Conservation (phyloP, 2,888 invertebrate species). For the Apoderus coryli region DNA sequence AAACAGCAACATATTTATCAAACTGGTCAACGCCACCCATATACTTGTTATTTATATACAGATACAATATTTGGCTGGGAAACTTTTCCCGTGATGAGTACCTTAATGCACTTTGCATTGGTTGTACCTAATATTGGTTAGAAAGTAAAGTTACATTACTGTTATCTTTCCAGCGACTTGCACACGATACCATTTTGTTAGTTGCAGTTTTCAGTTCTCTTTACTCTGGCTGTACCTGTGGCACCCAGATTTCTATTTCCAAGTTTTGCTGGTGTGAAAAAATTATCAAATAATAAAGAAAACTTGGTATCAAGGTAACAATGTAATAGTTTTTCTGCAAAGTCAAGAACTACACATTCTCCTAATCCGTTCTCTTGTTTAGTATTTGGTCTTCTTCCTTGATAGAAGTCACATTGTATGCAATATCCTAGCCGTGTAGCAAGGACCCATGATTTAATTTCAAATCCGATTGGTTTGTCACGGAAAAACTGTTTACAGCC, state of each 20-base stretch:
- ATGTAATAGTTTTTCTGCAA: constrained; percentile 2
- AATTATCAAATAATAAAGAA: constrained; percentile 8
- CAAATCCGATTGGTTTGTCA: constrained; percentile 8
- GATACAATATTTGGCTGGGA: constrained; percentile 6
- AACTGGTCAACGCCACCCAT: constrained; percentile 10
- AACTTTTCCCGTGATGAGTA: constrained; percentile 3
- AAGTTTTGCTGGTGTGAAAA: constrained; percentile 6
- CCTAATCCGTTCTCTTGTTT: constrained; percentile 3
- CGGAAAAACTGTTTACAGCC: constrained; percentile 5
- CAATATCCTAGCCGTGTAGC: constrained; percentile 8
- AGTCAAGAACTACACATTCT: constrained; percentile 4
- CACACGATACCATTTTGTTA: neutral
- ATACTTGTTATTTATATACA: constrained; percentile 6
- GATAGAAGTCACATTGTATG: constrained; percentile 9
- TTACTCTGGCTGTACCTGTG: constrained; percentile 6
- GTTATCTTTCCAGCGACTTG: constrained; percentile 2
- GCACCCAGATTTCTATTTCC: constrained; percentile 3
- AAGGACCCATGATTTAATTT: constrained; percentile 9
- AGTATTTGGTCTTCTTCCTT: constrained; percentile 4
- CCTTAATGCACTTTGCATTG: constrained; percentile 1
- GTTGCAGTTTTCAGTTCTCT: constrained; percentile 1
- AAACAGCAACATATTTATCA: constrained; percentile 8
- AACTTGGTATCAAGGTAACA: constrained; percentile 2
- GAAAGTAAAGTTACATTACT: constrained; percentile 1
- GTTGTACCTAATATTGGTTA: constrained; percentile 1